Percentiles rank a stretch among this genome's conserved stretches.
Conservation (phyloP, 2,888 invertebrate genomes). For the Ferrisia virgata region DNA sequence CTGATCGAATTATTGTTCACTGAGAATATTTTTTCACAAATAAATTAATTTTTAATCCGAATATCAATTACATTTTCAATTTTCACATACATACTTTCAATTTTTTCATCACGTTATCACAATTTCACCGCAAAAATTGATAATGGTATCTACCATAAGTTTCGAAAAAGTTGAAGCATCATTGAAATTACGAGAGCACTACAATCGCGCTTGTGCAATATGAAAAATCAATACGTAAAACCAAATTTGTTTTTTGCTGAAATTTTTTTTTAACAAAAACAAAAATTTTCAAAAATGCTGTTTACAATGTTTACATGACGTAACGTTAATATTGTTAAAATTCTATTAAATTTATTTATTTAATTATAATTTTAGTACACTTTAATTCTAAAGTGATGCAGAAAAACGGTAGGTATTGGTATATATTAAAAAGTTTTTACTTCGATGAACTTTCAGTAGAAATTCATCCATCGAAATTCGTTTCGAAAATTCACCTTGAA, state of each 20-base stretch:
- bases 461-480: not conserved
- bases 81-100: not conserved
- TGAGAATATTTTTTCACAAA: not conserved
- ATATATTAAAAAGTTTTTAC: not conserved
- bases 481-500: not conserved
- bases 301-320: not conserved
- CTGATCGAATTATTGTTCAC: not conserved
- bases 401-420: constrained; percentile 46
- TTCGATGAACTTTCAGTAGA: not conserved
- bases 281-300: constrained; percentile 23
- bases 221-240: constrained; percentile 32
- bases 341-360: not conserved
- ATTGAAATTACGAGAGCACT: not conserved
- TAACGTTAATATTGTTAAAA: not conserved
- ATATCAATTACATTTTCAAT: too few relatives aligned
- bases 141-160: not conserved
- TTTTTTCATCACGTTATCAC: not conserved
- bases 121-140: not conserved
- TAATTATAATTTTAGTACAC: not conserved
- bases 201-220: not conserved
- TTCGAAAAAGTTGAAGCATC: not conserved
- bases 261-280: not conserved
- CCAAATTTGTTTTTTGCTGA: not conserved
- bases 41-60: too few relatives aligned
- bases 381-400: constrained; percentile 41